Evolutionary conservation across 2,113 vertebrate genomes (phyloP), one percentile per base, ranked within the genome.

Genomic region (Callionymus lyra): DNA sequence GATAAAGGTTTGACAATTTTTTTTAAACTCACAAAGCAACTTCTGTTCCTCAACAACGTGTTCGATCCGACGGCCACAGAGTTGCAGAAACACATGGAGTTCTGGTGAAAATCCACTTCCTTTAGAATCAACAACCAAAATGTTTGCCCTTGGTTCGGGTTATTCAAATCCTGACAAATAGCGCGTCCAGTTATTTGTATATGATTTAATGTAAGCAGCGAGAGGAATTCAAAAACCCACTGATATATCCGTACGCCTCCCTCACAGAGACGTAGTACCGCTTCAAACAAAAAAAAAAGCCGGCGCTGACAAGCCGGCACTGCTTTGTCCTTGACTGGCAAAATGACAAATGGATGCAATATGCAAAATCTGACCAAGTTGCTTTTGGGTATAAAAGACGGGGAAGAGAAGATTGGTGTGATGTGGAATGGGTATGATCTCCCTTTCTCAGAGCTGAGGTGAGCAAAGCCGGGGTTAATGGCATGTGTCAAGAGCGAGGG

Each of bases 281-380:
- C 51, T 60, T 43, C 12, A 47, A 46, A 34, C 31, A 37, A 61
- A 53, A 49, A 21, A 59, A 50, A 52, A 61, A 68, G 59, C 31
- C 50, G 60, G 57, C 3, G 12, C 56, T 58, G 65, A 70, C 57
- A 63, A 55, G 32, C 37, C 57, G 34, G 44, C 36, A 54, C 42
- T 51, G 59, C 48, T 36, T 67, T 76, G 69, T 49, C 72, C 72
- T 76, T 73, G 64, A 76, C 59, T 65, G 74, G 50, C 70, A 66
- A 27, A 27, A 58, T 71, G 68, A 76, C 67, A 68, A 72, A 76
- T 58, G 45, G 62, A 65, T 60, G 52, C 52, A 70, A 71, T 66
- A 76, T 73, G 70, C 57, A 76, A 74, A 79, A 59, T 68, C 56
- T 49, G 55, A 73, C 57, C 47, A 69, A 65, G 63, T 59, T 70